A percentile compares a stretch with the other conserved stretches of the same genome.
These are phyloP conservation scores for Dynastes grantii DNA, from an alignment of 2,888 invertebrate species.

Conservation along the genomic window DNA sequence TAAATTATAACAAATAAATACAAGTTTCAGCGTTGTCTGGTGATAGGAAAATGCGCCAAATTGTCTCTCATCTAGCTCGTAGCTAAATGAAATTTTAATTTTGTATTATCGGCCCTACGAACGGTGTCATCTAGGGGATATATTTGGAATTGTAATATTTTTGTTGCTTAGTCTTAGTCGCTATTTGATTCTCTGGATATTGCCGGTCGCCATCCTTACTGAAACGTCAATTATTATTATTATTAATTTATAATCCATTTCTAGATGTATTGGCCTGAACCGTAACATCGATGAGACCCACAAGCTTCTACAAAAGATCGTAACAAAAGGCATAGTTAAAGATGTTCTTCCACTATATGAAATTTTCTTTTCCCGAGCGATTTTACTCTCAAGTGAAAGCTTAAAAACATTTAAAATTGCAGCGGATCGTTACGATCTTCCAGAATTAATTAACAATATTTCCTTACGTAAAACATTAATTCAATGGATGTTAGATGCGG, in stretches of 20 bases:
- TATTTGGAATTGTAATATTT: no score
- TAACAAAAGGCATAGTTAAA: constrained; percentile 64
- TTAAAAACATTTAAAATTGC: constrained; percentile 67
- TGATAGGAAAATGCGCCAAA: no score
- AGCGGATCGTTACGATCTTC: constrained; percentile 64
- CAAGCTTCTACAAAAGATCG: constrained; percentile 68
- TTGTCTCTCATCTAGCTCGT: no score
- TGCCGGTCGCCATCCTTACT: no score
- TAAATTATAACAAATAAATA: no score
- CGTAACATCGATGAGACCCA: constrained; percentile 70
- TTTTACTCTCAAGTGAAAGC: constrained; percentile 66
- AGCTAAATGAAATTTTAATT: no score
- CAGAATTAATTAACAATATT: constrained; percentile 59
- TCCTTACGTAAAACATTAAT: constrained; percentile 57
- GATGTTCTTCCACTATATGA: constrained; percentile 66
- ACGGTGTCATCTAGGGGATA: no score
- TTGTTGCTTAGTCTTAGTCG: no score
- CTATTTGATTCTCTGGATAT: no score
- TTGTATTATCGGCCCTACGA: no score
- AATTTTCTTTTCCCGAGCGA: constrained; percentile 68
- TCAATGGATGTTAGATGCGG: constrained; percentile 61
- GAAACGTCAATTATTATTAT: no score
- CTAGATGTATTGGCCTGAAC: constrained; percentile 70
- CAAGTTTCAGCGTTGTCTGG: no score
- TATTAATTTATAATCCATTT: constrained; percentile 49